Evolutionary conservation across 1,140 invertebrate species (phyloP), one percentile per base, ranked within the genome.

Genomic region (Magallana gigas): DNA sequence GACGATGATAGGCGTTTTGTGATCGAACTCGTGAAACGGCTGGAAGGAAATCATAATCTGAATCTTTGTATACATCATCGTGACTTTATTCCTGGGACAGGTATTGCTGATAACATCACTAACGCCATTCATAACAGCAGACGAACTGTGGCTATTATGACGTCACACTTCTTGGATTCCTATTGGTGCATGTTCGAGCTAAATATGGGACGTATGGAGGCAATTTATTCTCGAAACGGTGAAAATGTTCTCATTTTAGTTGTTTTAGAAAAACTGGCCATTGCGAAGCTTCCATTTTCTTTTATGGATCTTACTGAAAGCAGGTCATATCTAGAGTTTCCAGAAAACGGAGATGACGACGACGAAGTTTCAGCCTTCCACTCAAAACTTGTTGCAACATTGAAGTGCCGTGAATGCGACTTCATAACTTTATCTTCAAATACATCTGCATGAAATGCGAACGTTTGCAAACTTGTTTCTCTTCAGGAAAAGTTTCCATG

Each of bases 161-260:
- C 96, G 85, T 95, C 96, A 88, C 94, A 95, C 68, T 96, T 96
- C 92, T 94, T 96, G 0, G 95, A 95, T 86, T 96, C 96, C n/a
- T 95, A 96, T 57, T 97, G 96, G 96, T 97, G 96, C 91, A 90
- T 95, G 68, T 97, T 96, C 96, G 96, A 97, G 92, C 95, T 96
- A 12, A 95, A 96, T 87, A 94, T 92, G 92, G 91, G 91, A 6
- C 81, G 85, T 29, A 90, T 91, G 90, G 91, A 93, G 36, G 85
- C 88, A 57, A 85, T 90, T 57, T 87, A 91, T 62, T 90, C 90
- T 7, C 60, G 88, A 80, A 60, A 83, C 60, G 92, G 88, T 14
- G 68, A 85, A 56, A 84, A 88, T 71, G 85, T 91, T 84, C 23
- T 93, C 16, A 12, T 91, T 48, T 85, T 93, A 48, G 85, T 92